A percentile compares a stretch with the other conserved stretches of the same genome.
These are phyloP conservation scores for Eilema sororculum DNA, from an alignment of 2,888 invertebrate genomes.

Conservation along the genomic window DNA sequence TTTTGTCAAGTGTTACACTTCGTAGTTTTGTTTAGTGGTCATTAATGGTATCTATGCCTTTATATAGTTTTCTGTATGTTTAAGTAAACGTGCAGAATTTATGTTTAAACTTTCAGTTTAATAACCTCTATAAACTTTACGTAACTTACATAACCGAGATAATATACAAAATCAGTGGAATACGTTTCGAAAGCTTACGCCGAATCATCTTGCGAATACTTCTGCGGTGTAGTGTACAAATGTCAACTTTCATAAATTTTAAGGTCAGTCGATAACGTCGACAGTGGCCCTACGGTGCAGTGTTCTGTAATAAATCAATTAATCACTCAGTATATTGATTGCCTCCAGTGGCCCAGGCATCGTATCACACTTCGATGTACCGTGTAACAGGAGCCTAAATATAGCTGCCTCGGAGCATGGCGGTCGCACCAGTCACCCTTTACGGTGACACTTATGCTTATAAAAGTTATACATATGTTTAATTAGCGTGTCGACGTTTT, in stretches of 20 bases:
- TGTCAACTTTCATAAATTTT: constrained; percentile 62
- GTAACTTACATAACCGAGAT: constrained; percentile 53
- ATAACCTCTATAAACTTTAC: constrained; percentile 52
- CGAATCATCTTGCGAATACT: constrained; percentile 47
- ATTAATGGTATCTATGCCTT: constrained; percentile 23
- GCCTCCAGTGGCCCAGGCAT: constrained; percentile 65
- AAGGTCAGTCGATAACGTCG: constrained; percentile 61
- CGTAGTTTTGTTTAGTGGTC: constrained; percentile 56
- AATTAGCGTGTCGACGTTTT: constrained; percentile 43
- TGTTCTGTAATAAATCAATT: constrained; percentile 72
- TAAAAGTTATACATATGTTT: constrained; percentile 35
- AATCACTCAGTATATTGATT: constrained; percentile 70
- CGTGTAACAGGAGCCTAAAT: constrained; percentile 72
- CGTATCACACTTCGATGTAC: constrained; percentile 72
- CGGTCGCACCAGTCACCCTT: constrained; percentile 62
- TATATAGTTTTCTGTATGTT: constrained; percentile 5
- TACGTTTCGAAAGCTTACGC: constrained; percentile 58
- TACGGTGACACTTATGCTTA: constrained; percentile 49
- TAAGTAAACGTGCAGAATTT: constrained; percentile 35
- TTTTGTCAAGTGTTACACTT: constrained; percentile 56
- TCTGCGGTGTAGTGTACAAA: constrained; percentile 47
- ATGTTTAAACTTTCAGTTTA: constrained; percentile 32
- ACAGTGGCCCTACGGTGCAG: constrained; percentile 66
- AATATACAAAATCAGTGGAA: constrained; percentile 41
- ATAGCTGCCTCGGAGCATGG: constrained; percentile 66